Conservation (phyloP, 2,888 invertebrate genomes). For the Diogma glabrata region DNA sequence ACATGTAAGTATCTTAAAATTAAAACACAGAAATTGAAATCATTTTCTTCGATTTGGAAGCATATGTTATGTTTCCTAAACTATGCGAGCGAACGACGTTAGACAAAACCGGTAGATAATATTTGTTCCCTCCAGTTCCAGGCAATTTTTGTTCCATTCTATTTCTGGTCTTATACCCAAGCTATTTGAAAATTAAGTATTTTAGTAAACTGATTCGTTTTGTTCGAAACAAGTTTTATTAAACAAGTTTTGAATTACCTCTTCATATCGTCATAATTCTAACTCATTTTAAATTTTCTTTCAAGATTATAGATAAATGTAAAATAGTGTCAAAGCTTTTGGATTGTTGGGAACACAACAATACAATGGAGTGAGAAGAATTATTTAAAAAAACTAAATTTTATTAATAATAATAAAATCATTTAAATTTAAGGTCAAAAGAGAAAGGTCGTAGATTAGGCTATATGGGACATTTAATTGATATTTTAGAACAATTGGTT, state of each 20-base stretch:
- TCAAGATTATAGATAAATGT: constrained; percentile 70
- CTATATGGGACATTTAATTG: constrained; percentile 55
- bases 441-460: constrained; percentile 46
- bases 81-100: no score
- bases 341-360: constrained; percentile 71
- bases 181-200: constrained; percentile 2
- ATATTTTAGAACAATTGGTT: constrained; percentile 46
- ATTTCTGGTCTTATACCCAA: background rate
- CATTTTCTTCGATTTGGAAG: no score
- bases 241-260: no score
- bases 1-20: constrained; percentile 42
- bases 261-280: no score
- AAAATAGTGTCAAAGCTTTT: constrained; percentile 67
- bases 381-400: background rate
- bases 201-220: constrained; percentile 24
- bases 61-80: no score
- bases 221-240: no score
- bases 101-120: no score
- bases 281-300: no score
- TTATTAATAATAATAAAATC: no score
- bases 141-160: no score
- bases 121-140: no score
- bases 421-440: constrained; percentile 40
- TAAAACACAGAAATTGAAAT: no score
- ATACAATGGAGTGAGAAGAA: constrained; percentile 58